Conservation (phyloP, 2,797 vertebrate genomes). For the Melanotaenia trifasciata region DNA sequence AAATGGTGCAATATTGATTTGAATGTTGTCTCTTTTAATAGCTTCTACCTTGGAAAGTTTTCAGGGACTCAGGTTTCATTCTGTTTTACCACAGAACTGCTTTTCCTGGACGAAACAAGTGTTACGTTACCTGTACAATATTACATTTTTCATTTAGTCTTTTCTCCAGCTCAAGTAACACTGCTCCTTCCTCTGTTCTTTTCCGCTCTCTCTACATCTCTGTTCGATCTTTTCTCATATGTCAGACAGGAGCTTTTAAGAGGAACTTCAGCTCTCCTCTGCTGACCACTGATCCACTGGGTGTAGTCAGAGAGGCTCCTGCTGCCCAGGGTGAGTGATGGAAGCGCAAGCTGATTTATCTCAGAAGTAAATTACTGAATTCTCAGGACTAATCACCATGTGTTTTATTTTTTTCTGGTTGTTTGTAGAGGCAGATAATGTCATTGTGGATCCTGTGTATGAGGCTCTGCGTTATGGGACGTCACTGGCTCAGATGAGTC, state of each 20-base stretch:
- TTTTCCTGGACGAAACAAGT: slow-evolving; percentile 13
- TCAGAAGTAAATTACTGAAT: slow-evolving; percentile 27
- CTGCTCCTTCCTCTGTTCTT: slow-evolving; percentile 11
- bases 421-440: slow-evolving; percentile 69
- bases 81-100: background rate
- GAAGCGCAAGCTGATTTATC: slow-evolving; percentile 32
- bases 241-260: slow-evolving; percentile 88
- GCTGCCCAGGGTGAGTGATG: slow-evolving; percentile 85
- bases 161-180: slow-evolving; percentile 24
- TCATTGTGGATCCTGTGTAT: slow-evolving; percentile 88
- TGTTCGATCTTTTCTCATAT: slow-evolving; percentile 13
- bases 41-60: background rate
- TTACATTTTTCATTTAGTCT: slow-evolving; percentile 9
- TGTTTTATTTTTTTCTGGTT: slow-evolving; percentile 39
- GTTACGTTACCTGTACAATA: slow-evolving; percentile 17
- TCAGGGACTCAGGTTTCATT: slow-evolving; percentile 18
- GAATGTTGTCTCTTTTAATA: background rate
- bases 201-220: background rate
- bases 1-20: background rate
- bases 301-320: slow-evolving; percentile 83
- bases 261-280: slow-evolving; percentile 94
- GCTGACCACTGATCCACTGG: slow-evolving; percentile 84
- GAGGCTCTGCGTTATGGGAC: slow-evolving; percentile 92
- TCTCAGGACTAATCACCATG: slow-evolving; percentile 36
- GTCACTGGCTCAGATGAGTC: slow-evolving; percentile 90